These are phyloP conservation scores for Prietella phreatophila DNA, from an alignment of 2,113 vertebrate species.

Conservation along the genomic window DNA sequence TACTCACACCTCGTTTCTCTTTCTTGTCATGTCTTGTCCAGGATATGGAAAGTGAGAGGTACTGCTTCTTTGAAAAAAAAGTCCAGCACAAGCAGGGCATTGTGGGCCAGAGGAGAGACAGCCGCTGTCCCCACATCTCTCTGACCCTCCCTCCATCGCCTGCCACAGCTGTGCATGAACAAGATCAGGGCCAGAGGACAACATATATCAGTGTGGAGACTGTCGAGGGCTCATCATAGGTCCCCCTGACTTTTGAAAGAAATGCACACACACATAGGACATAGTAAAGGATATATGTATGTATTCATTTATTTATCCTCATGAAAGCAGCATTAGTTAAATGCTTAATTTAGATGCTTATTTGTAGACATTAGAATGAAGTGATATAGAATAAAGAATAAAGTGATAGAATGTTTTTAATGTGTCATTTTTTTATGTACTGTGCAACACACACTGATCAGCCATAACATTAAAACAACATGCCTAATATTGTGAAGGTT, in stretches of 20 bases:
- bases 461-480: no score
- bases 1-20: neutral
- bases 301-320: neutral
- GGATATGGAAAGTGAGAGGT: slow-evolving; percentile 32
- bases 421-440: no score
- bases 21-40: slow-evolving; percentile 17
- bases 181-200: slow-evolving; percentile 52
- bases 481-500: no score
- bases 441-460: no score
- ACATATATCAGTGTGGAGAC: slow-evolving; percentile 60
- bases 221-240: slow-evolving; percentile 51
- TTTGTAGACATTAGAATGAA: no score
- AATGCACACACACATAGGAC: slow-evolving; percentile 10
- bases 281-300: neutral
- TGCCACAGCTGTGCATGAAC: slow-evolving; percentile 62
- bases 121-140: slow-evolving; percentile 53
- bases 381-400: no score
- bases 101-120: slow-evolving; percentile 62
- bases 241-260: slow-evolving; percentile 47
- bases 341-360: neutral
- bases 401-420: no score
- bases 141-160: slow-evolving; percentile 32
- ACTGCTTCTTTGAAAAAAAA: slow-evolving; percentile 42
- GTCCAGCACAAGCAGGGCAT: slow-evolving; percentile 60
- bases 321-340: neutral